Evolutionary conservation across 2,888 invertebrate species (phyloP).

Genomic region (Gisinianus flammeolus): DNA sequence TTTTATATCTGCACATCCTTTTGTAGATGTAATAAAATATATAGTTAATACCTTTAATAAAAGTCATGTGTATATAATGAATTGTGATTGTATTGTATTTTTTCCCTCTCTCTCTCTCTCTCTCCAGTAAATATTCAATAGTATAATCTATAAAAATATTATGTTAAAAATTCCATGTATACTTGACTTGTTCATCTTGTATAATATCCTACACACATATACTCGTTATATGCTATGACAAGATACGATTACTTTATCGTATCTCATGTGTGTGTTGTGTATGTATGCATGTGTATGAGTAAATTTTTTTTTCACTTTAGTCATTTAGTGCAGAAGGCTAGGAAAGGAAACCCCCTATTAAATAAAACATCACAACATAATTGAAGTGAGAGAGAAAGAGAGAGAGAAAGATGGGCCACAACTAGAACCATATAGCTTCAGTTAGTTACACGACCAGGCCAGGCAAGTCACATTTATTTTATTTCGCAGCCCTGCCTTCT

Average conservation of each 20-base stretch:
- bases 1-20: background rate
- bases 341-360: constrained; percentile 47
- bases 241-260: background rate
- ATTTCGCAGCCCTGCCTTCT: constrained; percentile 28
- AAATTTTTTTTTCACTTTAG: constrained; percentile 20
- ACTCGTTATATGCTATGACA: background rate
- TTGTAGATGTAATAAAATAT: background rate
- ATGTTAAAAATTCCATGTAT: background rate
- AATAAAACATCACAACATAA: constrained; percentile 40
- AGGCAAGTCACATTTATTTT: constrained; percentile 32
- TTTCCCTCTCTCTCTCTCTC: background rate
- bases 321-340: constrained; percentile 13
- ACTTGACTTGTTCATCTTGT: background rate
- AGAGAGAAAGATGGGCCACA: constrained; percentile 15
- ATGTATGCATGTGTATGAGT: background rate
- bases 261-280: background rate
- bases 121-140: background rate
- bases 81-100: background rate
- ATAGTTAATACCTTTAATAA: background rate
- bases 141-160: background rate
- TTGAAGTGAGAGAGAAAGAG: constrained; percentile 7
- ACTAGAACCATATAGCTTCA: constrained; percentile 6
- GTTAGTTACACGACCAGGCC: constrained; percentile 31
- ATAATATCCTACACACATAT: background rate
- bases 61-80: background rate